phyloP scores from a whole-genome alignment of 2,797 vertebrate species.

The Falco biarmicus region DNA sequence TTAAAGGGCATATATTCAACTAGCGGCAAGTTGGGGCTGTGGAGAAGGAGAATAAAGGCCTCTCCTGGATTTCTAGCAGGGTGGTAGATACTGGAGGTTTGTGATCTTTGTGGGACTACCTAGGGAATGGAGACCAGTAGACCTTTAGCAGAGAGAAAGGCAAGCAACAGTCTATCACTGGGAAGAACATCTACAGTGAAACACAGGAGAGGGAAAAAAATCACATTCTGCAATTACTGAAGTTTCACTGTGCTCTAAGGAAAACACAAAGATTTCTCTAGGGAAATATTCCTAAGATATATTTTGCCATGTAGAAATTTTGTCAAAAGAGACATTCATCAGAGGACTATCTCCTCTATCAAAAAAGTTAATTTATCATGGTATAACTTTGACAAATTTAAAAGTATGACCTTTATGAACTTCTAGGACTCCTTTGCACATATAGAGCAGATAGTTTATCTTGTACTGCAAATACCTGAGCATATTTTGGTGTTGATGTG shows the following conservation, averaged over 20 bases:
- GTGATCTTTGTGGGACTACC: background rate
- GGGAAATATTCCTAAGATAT: background rate
- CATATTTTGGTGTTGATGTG: background rate
- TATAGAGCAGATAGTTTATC: background rate
- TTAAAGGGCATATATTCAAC: background rate
- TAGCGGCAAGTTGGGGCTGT: background rate
- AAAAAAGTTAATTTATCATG: background rate
- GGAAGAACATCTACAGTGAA: background rate
- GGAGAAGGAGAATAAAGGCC: background rate
- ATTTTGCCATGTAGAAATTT: background rate
- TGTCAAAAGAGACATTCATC: background rate
- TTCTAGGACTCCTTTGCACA: background rate
- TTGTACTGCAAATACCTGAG: background rate
- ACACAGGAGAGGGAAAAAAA: accelerated
- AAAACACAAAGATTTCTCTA: background rate
- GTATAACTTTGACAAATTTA: background rate
- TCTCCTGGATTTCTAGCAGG: background rate
- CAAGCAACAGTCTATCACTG: background rate
- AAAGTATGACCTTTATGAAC: background rate
- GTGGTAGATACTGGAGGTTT: background rate
- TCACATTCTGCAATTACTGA: background rate
- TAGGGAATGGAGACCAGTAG: background rate
- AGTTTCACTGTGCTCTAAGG: background rate
- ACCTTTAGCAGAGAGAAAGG: background rate
- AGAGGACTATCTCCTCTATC: background rate